Evolutionary conservation across 2,888 invertebrate genomes (phyloP).

Genomic region (Caenorhabditis wallacei): DNA sequence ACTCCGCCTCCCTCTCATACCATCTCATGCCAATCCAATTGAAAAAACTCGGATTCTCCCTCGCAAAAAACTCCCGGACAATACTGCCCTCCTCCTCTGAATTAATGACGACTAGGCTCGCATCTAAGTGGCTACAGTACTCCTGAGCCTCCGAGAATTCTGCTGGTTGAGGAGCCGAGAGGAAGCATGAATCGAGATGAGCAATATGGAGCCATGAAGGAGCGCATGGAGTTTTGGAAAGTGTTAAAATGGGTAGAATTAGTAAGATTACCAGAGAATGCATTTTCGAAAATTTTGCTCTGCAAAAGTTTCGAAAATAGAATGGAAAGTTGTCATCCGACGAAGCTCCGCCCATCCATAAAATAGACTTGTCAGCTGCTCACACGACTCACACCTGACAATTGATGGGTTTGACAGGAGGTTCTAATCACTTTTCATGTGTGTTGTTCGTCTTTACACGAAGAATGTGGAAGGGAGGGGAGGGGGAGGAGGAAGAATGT

Average conservation of each 20-base stretch:
- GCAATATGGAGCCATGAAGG: slow-evolving; percentile 55
- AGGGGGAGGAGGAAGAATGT: slow-evolving; percentile 6
- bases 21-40: slow-evolving; percentile 64
- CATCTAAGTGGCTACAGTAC: slow-evolving; percentile 36
- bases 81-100: slow-evolving; percentile 52
- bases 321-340: neutral
- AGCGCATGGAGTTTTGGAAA: slow-evolving; percentile 43
- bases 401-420: slow-evolving; percentile 50
- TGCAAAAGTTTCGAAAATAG: slow-evolving; percentile 24
- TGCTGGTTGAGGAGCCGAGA: slow-evolving; percentile 55
- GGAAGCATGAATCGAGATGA: slow-evolving; percentile 61
- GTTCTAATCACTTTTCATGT: slow-evolving; percentile 24
- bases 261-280: neutral
- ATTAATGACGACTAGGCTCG: slow-evolving; percentile 46
- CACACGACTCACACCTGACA: slow-evolving; percentile 41
- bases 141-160: slow-evolving; percentile 52
- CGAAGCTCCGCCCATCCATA: slow-evolving; percentile 19
- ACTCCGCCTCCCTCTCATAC: slow-evolving; percentile 7
- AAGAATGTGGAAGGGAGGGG: neutral
- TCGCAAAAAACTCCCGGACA: slow-evolving; percentile 51
- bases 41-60: slow-evolving; percentile 61
- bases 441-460: slow-evolving; percentile 24
- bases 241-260: neutral
- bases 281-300: neutral
- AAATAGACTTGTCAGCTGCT: slow-evolving; percentile 41